Evolutionary conservation across 2,888 invertebrate species (phyloP), one percentile per base, ranked within the genome.

Genomic region (Cheilosia grossa): DNA sequence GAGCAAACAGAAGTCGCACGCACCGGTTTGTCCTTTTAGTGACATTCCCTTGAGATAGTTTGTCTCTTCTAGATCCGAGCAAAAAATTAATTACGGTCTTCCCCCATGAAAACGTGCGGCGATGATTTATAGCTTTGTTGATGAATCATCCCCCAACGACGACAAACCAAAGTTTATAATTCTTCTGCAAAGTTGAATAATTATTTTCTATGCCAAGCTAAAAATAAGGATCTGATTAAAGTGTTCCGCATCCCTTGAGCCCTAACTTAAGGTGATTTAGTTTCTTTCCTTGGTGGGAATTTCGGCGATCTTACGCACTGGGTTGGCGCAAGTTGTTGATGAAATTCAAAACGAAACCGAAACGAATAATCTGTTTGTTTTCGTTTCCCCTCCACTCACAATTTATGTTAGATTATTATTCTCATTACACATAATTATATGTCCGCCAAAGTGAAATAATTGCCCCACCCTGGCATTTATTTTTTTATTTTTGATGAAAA

Each of bases 401-500:
- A 51, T 51, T 51, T 67, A 44, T 44, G 42, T 19, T 56, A 49
- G 21, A 51, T 49, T 58, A 58, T 49, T 37, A 49, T 49, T 49
- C 21, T n/a, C 40, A 69, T 69, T 27, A 54, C 19, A 30, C 30
- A 33, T 30, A 58, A 54, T 69, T 24, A 21, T 24, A 56, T 33
- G 9, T 67, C 13, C 44, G 30, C 44, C n/a, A 4, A 33, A 56
- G 19, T 21, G 54, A 44, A 67, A 42, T 24, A 51, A 54, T 54
- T 17, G n/a, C n/a, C n/a, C n/a, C n/a, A n/a, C 33, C 19, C 15
- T 27, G n/a, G 5, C 9, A 37, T 21, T 15, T 61, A 30, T 5
- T 13, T 49, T 33, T 17, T 47, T 47, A 40, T 59, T 24, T 64
- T 64, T 64, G 51, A 51, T 40, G 49, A 24, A 69, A 56, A 59